These are phyloP conservation scores for Carapus acus DNA, from an alignment of 2,797 vertebrate genomes.

Conservation along the genomic window DNA sequence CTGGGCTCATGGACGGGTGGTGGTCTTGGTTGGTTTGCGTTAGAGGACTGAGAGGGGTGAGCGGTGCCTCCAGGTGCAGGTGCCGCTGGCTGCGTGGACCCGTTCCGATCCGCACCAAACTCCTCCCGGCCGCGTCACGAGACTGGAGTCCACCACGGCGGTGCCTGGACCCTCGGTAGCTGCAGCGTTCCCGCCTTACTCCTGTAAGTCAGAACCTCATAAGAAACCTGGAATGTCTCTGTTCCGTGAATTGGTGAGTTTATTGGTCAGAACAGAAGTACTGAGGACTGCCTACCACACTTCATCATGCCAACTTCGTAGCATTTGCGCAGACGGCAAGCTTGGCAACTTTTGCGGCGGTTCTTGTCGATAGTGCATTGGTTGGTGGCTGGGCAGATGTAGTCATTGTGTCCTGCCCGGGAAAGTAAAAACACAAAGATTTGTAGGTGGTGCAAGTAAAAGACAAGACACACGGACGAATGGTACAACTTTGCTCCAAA, in stretches of 20 bases:
- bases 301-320: conserved; percentile 99
- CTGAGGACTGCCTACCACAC: conserved; percentile 72
- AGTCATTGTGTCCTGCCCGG: conserved; percentile 89
- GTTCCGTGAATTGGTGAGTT: no score
- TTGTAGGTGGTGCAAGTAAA: no score
- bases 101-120: conserved; percentile 37
- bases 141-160: conserved; percentile 69
- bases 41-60: conserved; percentile 46
- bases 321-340: conserved; percentile 93
- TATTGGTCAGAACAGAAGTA: no score
- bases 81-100: conserved; percentile 53
- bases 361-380: conserved; percentile 99
- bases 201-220: conserved; percentile 58
- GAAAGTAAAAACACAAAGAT: background rate
- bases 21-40: conserved; percentile 49
- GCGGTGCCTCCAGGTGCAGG: conserved; percentile 57
- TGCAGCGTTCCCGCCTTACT: conserved; percentile 85
- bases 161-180: conserved; percentile 77
- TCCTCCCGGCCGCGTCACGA: conserved; percentile 37
- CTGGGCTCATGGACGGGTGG: conserved; percentile 70
- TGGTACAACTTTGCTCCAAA: conserved; percentile 37
- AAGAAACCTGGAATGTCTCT: background rate
- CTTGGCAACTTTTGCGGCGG: conserved; percentile 96
- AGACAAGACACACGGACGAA: no score
- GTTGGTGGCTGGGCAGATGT: conserved; percentile 97